These are phyloP conservation scores for Aptenodytes patagonicus DNA, from an alignment of 2,113 vertebrate genomes.

Conservation along the genomic window DNA sequence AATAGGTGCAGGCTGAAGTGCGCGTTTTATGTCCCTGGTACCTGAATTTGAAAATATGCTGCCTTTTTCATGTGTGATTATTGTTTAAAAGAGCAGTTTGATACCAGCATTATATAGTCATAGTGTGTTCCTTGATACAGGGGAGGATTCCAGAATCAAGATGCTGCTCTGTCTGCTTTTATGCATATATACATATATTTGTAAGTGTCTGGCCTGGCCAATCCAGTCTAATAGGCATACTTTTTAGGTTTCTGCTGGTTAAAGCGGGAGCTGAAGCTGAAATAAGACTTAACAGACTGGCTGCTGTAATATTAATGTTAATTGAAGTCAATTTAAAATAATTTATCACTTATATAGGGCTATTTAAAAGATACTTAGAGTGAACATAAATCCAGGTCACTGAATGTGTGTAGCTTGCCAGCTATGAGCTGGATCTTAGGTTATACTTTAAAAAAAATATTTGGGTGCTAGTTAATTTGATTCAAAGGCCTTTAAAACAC, in stretches of 20 bases:
- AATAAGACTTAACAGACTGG: not conserved
- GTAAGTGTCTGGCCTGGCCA: not conserved
- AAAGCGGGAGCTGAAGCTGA: not conserved
- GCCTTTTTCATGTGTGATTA: not conserved
- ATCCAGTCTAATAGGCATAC: not conserved
- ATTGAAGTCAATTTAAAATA: not conserved
- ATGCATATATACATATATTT: not conserved
- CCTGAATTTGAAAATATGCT: not conserved
- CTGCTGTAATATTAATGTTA: not conserved
- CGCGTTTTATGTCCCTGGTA: not conserved
- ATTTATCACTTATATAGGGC: not conserved
- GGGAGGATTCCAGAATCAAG: not conserved
- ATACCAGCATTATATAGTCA: not conserved
- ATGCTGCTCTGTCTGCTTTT: not conserved
- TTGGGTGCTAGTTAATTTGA: not conserved
- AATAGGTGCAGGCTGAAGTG: not conserved
- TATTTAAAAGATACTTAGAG: not conserved
- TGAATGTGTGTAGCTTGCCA: not conserved
- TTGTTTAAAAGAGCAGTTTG: not conserved
- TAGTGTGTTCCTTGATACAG: not conserved
- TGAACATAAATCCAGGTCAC: not conserved
- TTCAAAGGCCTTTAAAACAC: not conserved
- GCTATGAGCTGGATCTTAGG: not conserved
- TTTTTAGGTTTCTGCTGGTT: not conserved
- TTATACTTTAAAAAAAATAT: not conserved